These are phyloP conservation scores for Pantala flavescens DNA, from an alignment of 1,140 invertebrate genomes.

Conservation along the genomic window DNA sequence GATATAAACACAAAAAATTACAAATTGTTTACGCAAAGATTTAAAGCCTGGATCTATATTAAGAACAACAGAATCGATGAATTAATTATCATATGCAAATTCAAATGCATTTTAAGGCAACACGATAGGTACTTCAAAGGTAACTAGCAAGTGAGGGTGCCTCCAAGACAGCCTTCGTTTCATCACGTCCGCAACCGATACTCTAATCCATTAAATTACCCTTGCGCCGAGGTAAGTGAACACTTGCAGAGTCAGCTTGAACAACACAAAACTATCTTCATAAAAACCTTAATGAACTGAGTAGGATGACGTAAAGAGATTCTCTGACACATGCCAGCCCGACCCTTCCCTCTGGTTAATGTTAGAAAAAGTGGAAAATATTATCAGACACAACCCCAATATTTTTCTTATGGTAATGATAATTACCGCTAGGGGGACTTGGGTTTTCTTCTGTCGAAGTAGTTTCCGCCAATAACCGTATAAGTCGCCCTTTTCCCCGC, in stretches of 20 bases:
- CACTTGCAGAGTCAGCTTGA: neutral
- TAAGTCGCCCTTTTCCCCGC: neutral
- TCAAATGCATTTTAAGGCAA: neutral
- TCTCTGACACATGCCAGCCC: neutral
- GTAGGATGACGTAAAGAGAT: neutral
- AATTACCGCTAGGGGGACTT: neutral
- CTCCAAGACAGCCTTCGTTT: neutral
- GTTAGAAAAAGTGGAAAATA: neutral
- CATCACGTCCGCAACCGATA: neutral
- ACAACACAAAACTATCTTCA: neutral
- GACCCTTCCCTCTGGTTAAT: neutral
- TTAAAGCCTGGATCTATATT: neutral
- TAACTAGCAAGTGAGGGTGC: neutral
- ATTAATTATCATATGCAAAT: neutral
- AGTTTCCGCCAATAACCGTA: neutral
- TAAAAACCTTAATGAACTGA: neutral
- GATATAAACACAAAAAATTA: neutral
- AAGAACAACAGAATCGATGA: neutral
- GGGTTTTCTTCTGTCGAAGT: neutral
- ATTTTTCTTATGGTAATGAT: neutral
- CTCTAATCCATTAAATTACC: neutral
- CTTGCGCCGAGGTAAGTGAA: neutral
- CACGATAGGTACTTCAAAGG: neutral
- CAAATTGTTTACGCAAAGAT: neutral
- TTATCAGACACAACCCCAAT: neutral